Evolutionary conservation across 2,888 invertebrate genomes (phyloP), one percentile per base, ranked within the genome.

Genomic region (Pollenia angustigena): DNA sequence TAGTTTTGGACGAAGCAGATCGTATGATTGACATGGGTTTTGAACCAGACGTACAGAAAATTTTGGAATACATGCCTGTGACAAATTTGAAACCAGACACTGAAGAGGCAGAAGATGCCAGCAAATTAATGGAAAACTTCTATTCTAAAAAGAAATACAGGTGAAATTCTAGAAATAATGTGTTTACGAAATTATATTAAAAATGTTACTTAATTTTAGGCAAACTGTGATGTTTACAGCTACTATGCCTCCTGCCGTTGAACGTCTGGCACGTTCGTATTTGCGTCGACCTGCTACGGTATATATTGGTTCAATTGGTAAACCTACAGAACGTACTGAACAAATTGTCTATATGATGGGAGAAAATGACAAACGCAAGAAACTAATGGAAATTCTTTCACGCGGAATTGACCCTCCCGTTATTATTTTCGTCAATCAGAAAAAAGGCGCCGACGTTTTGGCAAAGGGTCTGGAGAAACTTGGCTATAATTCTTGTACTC

Each of bases 161-260:
- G 92, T 89, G 58, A 62, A 62, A 12, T 2, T 69, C 18, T 6
- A 32, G 46, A 32, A 9, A 16, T 58, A 99, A 99, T 92, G 99
- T 99, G 99, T 99, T 99, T 52, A 4, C 42, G 46, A 58, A 68
- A 14, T 40, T n/a, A n/a, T n/a, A n/a, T n/a, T n/a, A n/a, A n/a
- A n/a, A n/a, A n/a, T n/a, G n/a, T n/a, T n/a, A 16, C 6, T 32
- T 66, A 48, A 23, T 72, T 85, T 23, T 69, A 90, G 92, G 11
- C 99, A 99, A 96, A 99, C 99, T 90, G 99, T 99, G 92, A 99
- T 99, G 99, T 99, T 99, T 94, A 99, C 99, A 69, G 99, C 99
- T 4, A 99, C 99, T 88, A 99, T 99, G 99, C 99, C 99, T 10
- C 97, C 99, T 0, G 98, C 99, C 3, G 99, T 99, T 2, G 99